Evolutionary conservation across 2,888 invertebrate genomes (phyloP).

Genomic region (Chalcosyrphus nemorum): DNA sequence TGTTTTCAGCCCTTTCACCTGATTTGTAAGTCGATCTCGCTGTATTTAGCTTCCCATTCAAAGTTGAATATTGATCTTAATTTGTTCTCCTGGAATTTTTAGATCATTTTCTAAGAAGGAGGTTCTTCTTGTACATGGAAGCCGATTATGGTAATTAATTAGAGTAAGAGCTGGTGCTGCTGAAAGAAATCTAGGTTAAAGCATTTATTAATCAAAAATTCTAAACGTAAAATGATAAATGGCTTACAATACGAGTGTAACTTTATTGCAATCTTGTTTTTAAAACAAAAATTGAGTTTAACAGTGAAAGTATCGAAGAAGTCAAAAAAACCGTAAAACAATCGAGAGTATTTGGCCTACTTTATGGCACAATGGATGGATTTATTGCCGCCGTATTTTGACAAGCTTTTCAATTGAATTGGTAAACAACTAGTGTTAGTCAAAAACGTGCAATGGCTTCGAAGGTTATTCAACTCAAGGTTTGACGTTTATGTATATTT

Average conservation of each 20-base stretch:
- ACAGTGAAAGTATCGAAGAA: not conserved
- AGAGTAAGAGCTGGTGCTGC: not conserved
- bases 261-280: not conserved
- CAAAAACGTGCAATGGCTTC: not conserved
- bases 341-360: not conserved
- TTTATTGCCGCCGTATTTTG: not conserved
- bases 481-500: not conserved
- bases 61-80: not conserved
- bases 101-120: not conserved
- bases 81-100: not conserved
- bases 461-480: not conserved
- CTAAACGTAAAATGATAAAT: not conserved
- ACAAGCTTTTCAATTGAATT: not conserved
- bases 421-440: not conserved
- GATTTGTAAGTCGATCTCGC: not conserved
- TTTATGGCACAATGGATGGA: not conserved
- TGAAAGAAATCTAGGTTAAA: constrained; percentile 2
- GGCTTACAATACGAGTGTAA: not conserved
- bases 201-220: not conserved
- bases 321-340: not conserved
- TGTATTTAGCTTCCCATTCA: not conserved
- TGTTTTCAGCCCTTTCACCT: not conserved
- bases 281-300: not conserved
- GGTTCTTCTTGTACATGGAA: not conserved
- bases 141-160: constrained; percentile 26